These are phyloP conservation scores for Halichoeres trimaculatus DNA, from an alignment of 2,113 vertebrate genomes.

Conservation along the genomic window DNA sequence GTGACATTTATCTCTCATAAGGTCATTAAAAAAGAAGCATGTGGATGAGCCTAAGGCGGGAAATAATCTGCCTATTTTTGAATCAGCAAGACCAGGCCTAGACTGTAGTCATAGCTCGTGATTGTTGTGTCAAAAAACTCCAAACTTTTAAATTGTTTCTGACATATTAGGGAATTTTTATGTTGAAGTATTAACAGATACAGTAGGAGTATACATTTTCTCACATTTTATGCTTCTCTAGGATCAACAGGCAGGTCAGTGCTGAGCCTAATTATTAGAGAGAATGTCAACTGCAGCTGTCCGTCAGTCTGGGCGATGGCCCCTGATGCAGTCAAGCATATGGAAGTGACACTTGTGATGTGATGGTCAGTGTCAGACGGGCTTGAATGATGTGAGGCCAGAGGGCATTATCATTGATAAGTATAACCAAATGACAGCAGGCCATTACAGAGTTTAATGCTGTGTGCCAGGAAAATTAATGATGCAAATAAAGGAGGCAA, in stretches of 20 bases:
- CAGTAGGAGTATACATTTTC: neutral
- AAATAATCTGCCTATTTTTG: slow-evolving; percentile 19
- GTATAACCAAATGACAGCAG: slow-evolving; percentile 3
- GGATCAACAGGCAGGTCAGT: slow-evolving; percentile 19
- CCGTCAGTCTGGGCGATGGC: slow-evolving; percentile 22
- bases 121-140: neutral
- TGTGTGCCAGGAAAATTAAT: neutral
- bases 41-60: slow-evolving; percentile 27
- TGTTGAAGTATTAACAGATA: neutral
- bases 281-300: slow-evolving; percentile 63
- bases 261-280: slow-evolving; percentile 6
- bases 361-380: slow-evolving; percentile 40
- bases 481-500: neutral
- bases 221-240: neutral
- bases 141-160: neutral
- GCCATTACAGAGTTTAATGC: slow-evolving; percentile 8
- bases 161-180: neutral
- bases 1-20: slow-evolving; percentile 43
- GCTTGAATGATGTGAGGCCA: slow-evolving; percentile 34
- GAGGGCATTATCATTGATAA: slow-evolving; percentile 38
- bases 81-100: neutral
- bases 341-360: slow-evolving; percentile 65
- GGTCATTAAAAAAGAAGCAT: slow-evolving; percentile 45
- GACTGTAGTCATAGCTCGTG: neutral
- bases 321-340: slow-evolving; percentile 49